A percentile compares a stretch with the other conserved stretches of the same genome.
Evolutionary conservation across 2,113 vertebrate species (phyloP).

Genomic region (Trichomycterus rosablanca): DNA sequence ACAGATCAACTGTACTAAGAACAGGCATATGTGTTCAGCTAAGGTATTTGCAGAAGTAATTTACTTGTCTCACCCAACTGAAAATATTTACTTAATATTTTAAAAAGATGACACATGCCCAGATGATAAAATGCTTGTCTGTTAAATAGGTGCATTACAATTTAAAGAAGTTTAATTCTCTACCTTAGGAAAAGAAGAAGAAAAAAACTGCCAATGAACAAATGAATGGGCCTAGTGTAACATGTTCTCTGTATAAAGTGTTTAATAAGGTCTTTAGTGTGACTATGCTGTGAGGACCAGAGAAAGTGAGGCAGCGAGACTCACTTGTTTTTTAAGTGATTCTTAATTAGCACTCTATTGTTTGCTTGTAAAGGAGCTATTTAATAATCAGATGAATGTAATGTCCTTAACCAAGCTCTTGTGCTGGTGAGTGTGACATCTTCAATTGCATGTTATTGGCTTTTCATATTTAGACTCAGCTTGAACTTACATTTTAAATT

Average conservation of each 20-base stretch:
- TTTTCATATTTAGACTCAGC: slow-evolving; percentile 63
- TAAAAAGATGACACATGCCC: too few species aligned
- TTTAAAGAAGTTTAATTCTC: too few species aligned
- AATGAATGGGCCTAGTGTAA: not conserved
- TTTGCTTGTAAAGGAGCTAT: slow-evolving; percentile 57
- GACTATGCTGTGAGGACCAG: slow-evolving; percentile 30
- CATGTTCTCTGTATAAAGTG: not conserved
- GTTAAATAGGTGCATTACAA: too few species aligned
- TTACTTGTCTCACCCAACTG: too few species aligned
- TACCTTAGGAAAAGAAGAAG: too few species aligned
- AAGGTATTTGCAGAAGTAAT: too few species aligned
- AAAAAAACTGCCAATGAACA: too few species aligned
- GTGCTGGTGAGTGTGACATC: slow-evolving; percentile 51
- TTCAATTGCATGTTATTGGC: slow-evolving; percentile 69
- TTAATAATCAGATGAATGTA: slow-evolving; percentile 59
- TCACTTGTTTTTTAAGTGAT: slow-evolving; percentile 44
- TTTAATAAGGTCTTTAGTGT: slow-evolving; percentile 12
- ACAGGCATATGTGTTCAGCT: too few species aligned
- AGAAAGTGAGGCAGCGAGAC: slow-evolving; percentile 10
- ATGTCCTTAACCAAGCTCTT: slow-evolving; percentile 64
- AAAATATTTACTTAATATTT: too few species aligned
- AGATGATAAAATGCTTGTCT: too few species aligned
- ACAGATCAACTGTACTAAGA: too few species aligned
- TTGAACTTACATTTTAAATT: too few species aligned
- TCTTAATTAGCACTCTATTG: slow-evolving; percentile 61